Base-by-base conservation (phyloP, 2,888 invertebrate species). In the Amphipyra berbera region DNA sequence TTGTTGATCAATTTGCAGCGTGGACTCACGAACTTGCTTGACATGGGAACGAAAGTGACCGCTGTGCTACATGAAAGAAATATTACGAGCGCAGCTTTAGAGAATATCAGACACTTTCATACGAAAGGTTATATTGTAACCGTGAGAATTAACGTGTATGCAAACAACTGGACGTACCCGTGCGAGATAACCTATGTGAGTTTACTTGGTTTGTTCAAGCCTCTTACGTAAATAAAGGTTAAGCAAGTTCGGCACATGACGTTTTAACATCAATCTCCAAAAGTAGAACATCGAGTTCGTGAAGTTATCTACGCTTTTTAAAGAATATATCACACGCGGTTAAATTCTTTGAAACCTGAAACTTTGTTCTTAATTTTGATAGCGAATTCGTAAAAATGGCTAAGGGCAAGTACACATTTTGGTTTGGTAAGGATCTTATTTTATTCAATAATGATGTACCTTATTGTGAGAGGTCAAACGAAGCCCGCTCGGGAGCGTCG, bases 141-240 rank as follows among this genome's bases (percentile, higher is more conserved):
- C 93, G 92, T 93, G 94, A 88, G 94, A 94, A 93, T 82, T 65
- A 71, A 79, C 82, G 79, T 30, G 6, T 82, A 84, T 84, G 87
- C 84, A 88, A 87, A 89, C 85, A 86, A 83, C 78, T 74, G 79
- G 76, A 79, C 30, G 6, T 71, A 67, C 72, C 70, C 76, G 74
- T 52, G 59, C 81, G 63, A 82, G 68, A 74, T 70, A 74, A 71
- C 70, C 81, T 80, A 40, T 52, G 76, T 78, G 75, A 84, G 90
- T 89, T 89, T 88, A 86, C 88, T 83, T 75, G 82, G 78, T 83
- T 85, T 75, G 84, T 93, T 92, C 82, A 85, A 88, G 83, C 85
- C 78, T 89, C 88, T 90, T 91, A 89, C 86, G 86, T 90, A 89
- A 91, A 90, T 83, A 91, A 88, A 88, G 88, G 88, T 90, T 88